Conservation (phyloP, 2,113 vertebrate genomes). For the Dinomys branickii region DNA sequence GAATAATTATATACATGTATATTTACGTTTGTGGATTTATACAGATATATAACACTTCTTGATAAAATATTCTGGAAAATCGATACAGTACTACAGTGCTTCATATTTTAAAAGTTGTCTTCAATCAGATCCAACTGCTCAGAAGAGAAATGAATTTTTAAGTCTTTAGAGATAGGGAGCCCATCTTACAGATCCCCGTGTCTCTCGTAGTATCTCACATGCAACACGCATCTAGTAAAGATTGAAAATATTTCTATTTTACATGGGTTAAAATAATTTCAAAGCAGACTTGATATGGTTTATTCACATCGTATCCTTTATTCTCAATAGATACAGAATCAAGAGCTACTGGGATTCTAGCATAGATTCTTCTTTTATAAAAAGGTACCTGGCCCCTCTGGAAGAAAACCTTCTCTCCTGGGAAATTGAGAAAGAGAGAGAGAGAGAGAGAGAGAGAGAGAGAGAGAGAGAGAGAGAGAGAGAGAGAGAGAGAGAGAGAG, state of each 20-base stretch:
- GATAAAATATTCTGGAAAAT: neutral
- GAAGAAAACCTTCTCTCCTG: neutral
- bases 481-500: neutral
- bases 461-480: neutral
- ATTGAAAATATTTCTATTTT: neutral
- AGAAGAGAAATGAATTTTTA: neutral
- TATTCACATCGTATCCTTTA: neutral
- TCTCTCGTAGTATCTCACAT: neutral
- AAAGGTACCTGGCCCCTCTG: neutral
- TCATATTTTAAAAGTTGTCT: neutral
- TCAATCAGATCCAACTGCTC: neutral
- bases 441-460: neutral
- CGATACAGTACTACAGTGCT: neutral
- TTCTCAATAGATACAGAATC: neutral
- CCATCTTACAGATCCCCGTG: neutral
- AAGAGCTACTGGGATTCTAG: neutral
- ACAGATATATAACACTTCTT: neutral
- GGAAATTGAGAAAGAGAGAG: neutral
- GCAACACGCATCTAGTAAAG: neutral
- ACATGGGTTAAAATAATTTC: neutral
- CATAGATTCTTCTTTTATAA: too few species aligned
- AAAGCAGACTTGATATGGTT: neutral
- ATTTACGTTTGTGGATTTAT: neutral
- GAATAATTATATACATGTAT: neutral
- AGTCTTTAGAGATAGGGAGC: neutral